Evolutionary conservation across 2,113 vertebrate species (phyloP), one percentile per base, ranked within the genome.

Genomic region (Lutjanus erythropterus): DNA sequence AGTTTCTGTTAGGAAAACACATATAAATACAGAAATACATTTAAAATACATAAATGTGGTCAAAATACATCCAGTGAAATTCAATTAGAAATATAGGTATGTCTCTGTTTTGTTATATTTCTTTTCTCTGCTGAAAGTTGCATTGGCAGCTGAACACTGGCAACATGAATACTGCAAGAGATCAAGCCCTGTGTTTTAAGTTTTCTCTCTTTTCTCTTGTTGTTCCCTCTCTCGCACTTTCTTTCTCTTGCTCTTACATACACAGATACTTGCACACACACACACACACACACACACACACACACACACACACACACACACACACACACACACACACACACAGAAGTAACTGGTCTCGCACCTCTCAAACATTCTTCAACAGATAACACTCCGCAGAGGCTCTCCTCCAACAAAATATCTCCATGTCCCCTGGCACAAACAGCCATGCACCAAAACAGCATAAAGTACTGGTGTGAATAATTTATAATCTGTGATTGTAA

Each of bases 401-500:
- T 71, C 42, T 23, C 41, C 78, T 84, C 69, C 62, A 88, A 90
- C 78, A 69, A 85, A 87, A 77, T 71, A 74, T 79, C 66, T 65
- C 33, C 10, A 12, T 44, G 58, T 85, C 86, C 74, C 64, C 62
- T 75, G 72, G 87, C 84, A 71, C 86, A 80, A 78, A 88, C 79
- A 81, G 33, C 66, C 59, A 29, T 25, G 55, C 69, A 77, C 73
- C 85, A 83, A 83, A 91, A 90, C 76, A 87, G 83, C 62, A 87
- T 55, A 81, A 88, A 86, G 83, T 46, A 75, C 44, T 5, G 10
- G 6, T 62, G 81, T 92, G 80, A 91, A 91, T 92, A 78, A 93
- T 93, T 89, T 72, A 91, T 71, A 82, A 89, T 79, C 65, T 44
- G 72, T 81, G 78, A 89, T 85, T 89, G 86, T 90, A 82, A 84